These are phyloP conservation scores for Listrodromus nycthemerus DNA, from an alignment of 2,888 invertebrate genomes.

Conservation along the genomic window DNA sequence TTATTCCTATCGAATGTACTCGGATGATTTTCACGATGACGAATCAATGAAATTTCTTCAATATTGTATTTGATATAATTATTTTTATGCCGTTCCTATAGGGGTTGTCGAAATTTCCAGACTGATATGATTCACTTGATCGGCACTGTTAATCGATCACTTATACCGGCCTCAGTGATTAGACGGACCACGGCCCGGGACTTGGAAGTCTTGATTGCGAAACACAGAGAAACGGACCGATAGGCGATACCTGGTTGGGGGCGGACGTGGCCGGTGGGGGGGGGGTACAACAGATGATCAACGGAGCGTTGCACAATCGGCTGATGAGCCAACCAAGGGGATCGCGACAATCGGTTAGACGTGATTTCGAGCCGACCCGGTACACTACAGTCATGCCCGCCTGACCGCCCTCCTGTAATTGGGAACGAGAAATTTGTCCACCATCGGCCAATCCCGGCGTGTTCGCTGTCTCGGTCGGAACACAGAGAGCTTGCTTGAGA, in stretches of 20 bases:
- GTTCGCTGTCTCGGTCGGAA: conserved; percentile 45
- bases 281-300: conserved; percentile 32
- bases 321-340: conserved; percentile 62
- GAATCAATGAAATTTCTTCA: neutral
- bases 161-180: conserved; percentile 48
- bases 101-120: neutral
- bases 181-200: conserved; percentile 25
- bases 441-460: conserved; percentile 47
- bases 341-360: conserved; percentile 66
- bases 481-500: conserved; percentile 59
- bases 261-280: neutral
- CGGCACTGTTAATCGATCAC: conserved; percentile 27
- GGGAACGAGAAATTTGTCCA: conserved; percentile 50
- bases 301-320: conserved; percentile 57
- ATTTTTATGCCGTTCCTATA: neutral
- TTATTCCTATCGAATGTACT: neutral
- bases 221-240: conserved; percentile 29
- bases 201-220: conserved; percentile 58
- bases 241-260: conserved; percentile 1
- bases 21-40: neutral
- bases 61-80: neutral
- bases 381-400: conserved; percentile 54
- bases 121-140: conserved; percentile 28
- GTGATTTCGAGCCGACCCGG: conserved; percentile 62
- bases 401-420: conserved; percentile 64